A percentile compares a stretch with the other conserved stretches of the same genome.
Conservation (phyloP, 2,113 vertebrate genomes). For the Trematomus loennbergii region DNA sequence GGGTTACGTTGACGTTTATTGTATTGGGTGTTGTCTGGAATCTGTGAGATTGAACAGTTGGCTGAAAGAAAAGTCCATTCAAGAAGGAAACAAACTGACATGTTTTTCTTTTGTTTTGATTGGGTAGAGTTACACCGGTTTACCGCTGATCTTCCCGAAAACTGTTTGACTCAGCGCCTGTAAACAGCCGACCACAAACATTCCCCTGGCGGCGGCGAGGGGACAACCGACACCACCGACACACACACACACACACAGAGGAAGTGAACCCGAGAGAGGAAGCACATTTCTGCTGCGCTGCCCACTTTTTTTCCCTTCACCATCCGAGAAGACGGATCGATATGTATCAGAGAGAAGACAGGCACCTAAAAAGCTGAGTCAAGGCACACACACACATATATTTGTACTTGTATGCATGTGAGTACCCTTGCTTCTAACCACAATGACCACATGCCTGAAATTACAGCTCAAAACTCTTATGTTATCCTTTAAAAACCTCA, state of each 20-base stretch:
- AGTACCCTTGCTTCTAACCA: neutral
- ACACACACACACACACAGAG: constrained; percentile 34
- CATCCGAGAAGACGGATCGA: constrained; percentile 55
- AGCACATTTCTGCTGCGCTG: constrained; percentile 66
- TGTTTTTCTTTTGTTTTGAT: constrained; percentile 51
- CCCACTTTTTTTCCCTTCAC: constrained; percentile 24
- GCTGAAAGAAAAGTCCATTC: neutral
- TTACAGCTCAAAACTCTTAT: neutral
- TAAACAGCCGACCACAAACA: constrained; percentile 74
- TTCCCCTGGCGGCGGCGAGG: constrained; percentile 51
- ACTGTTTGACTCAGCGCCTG: constrained; percentile 62
- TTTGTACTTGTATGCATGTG: neutral
- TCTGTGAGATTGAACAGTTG: constrained; percentile 33
- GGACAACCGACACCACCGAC: constrained; percentile 39
- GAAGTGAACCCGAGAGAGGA: constrained; percentile 70
- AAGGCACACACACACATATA: constrained; percentile 39
- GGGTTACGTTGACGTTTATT: neutral
- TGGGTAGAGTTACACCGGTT: constrained; percentile 48
- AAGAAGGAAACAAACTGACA: neutral
- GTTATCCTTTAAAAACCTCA: neutral
- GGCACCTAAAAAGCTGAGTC: constrained; percentile 72
- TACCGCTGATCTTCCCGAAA: constrained; percentile 50
- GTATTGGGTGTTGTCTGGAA: neutral
- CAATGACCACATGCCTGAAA: too few species aligned
- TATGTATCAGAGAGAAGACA: constrained; percentile 45